Conservation (phyloP, 2,797 vertebrate species). For the Eupleurogrammus muticus region DNA sequence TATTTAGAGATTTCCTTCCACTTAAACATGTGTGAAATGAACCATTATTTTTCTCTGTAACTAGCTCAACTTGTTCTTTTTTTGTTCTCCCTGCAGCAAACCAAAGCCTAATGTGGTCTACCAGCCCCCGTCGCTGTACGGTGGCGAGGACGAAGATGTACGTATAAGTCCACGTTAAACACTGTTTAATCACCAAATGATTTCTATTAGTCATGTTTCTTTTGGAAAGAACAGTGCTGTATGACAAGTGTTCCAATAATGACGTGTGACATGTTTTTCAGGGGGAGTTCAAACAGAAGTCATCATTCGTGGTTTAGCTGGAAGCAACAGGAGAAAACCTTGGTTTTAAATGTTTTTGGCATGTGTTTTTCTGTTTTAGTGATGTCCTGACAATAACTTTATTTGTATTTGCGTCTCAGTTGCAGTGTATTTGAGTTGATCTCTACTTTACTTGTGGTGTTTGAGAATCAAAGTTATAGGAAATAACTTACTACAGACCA, state of each 20-base stretch:
- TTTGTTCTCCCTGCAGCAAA: slow-evolving; percentile 63
- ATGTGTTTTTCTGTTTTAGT: neutral
- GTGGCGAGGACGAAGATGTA: slow-evolving; percentile 85
- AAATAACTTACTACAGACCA: neutral
- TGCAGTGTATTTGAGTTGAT: slow-evolving; percentile 28
- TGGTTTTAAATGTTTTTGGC: slow-evolving; percentile 7
- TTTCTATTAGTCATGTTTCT: no score
- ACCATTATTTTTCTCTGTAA: neutral
- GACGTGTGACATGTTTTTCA: slow-evolving; percentile 65
- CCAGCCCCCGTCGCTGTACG: slow-evolving; percentile 75
- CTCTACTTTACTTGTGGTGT: neutral
- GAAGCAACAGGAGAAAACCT: neutral
- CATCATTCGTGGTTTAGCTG: slow-evolving; percentile 92
- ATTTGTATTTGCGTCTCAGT: neutral
- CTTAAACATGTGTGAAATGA: neutral
- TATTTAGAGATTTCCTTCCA: neutral
- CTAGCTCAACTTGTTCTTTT: slow-evolving; percentile 6
- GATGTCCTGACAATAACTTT: neutral
- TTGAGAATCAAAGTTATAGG: neutral
- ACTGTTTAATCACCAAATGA: neutral
- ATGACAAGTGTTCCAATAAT: slow-evolving; percentile 1
- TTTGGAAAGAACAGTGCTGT: neutral
- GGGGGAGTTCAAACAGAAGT: slow-evolving; percentile 95
- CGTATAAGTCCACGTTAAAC: slow-evolving; percentile 61
- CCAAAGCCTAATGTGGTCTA: slow-evolving; percentile 85